Base-by-base conservation (phyloP, 2,797 vertebrate species). In the Mormyrus proboscirostris region DNA sequence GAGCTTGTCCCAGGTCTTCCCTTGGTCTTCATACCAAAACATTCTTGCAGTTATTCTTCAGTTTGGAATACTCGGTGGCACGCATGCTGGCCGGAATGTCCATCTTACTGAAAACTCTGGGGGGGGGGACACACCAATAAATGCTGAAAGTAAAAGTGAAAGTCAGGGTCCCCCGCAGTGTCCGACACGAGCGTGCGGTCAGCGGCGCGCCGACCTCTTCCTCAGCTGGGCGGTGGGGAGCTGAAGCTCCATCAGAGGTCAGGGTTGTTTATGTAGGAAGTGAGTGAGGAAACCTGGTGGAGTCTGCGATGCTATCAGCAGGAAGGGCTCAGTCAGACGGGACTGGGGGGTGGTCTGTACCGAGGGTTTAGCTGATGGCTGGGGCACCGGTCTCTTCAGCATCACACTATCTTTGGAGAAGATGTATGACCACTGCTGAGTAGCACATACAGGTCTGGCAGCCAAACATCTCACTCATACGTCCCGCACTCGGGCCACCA, bases 191-290 rank as follows among this genome's bases (percentile, higher is more conserved):
- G 47, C 22, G n/a, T 84, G 44, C 8, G 47, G 82, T 84, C 41
- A 50, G 79, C 38, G 4, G 73, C 16, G 2, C 38, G 10, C 4
- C 6, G 1, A 41, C 16, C 73, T 41, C 38, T 79, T 79, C 73
- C 73, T 38, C 12, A 79, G 33, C 0, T 6, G 41, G 59, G 76
- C 76, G 22, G 49, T 50, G n/a, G 65, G 4, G 65, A 14, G 38
- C 44, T 38, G 79, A 88, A 59, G 57, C 22, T 22, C 22, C 51
- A 1, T 10, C 10, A 29, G 73, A 44, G 76, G 69, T 90, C 86
- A 62, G 44, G 55, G 59, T 88, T 84, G 79, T 90, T 90, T 88
- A 86, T 69, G 47, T 86, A 53, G 38, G 87, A 88, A 65, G 53
- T 38, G 88, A 53, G 25, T 1, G n/a, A 33, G 53, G 50, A 86